These are phyloP conservation scores for Botia almorhae DNA, from an alignment of 2,797 vertebrate genomes.

Conservation along the genomic window DNA sequence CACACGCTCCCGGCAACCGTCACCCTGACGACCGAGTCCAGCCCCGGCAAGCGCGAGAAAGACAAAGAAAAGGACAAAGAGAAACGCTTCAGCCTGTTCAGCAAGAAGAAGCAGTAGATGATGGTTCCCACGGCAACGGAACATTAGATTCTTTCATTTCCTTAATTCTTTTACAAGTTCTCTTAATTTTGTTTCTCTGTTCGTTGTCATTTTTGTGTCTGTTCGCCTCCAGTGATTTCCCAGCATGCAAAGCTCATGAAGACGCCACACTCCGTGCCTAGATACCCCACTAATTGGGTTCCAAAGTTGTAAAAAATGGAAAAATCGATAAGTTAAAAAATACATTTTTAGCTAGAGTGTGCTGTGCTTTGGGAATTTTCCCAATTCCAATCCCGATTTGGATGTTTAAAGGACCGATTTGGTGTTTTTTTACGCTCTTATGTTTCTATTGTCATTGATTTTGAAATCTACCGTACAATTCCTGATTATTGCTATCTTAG, in stretches of 20 bases:
- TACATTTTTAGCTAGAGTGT: conserved; percentile 74
- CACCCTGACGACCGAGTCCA: conserved; percentile 90
- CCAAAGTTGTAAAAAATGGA: conserved; percentile 78
- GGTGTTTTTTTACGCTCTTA: conserved; percentile 72
- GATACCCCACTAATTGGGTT: conserved; percentile 87
- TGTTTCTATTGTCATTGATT: conserved; percentile 67
- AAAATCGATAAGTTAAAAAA: conserved; percentile 9
- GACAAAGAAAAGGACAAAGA: conserved; percentile 92
- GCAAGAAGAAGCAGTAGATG: conserved; percentile 94
- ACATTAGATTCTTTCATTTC: conserved; percentile 70
- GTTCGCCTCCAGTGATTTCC: conserved; percentile 83
- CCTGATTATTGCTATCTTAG: conserved; percentile 66
- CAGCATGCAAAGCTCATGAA: conserved; percentile 95
- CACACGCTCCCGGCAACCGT: conserved; percentile 94
- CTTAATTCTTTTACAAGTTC: conserved; percentile 65
- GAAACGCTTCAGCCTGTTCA: conserved; percentile 98
- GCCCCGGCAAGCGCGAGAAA: conserved; percentile 96
- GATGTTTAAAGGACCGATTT: conserved; percentile 78
- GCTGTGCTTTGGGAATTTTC: conserved; percentile 77
- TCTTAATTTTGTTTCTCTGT: conserved; percentile 57
- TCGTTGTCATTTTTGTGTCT: conserved; percentile 36
- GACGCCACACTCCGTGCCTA: conserved; percentile 96
- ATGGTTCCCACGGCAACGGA: conserved; percentile 53
- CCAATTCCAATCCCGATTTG: conserved; percentile 51
- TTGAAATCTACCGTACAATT: conserved; percentile 62